Base-by-base conservation (phyloP, 1,140 invertebrate species). In the Drosophila lini region DNA sequence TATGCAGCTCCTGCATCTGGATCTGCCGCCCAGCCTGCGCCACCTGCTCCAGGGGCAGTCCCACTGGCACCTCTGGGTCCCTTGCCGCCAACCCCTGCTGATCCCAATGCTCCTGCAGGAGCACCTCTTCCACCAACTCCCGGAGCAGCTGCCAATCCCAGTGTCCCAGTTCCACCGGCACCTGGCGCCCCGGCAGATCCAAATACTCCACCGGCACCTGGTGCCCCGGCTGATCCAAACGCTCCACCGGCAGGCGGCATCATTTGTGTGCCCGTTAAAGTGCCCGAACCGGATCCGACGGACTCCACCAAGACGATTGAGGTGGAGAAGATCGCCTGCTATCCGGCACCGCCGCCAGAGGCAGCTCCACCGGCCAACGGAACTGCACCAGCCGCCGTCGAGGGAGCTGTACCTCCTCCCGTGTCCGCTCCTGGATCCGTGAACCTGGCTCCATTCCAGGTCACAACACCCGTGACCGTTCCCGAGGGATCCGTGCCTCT, bases 401-500 rank as follows among this genome's bases (percentile, higher is more conserved):
- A 48, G 5, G 60, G 28, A 19, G 15, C 57, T 13, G 48, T 53
- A 0, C 56, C 68, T 4, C 40, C 55, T 31, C 31, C 62, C 6
- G 50, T 62, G 16, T 19, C 52, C 15, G 48, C 60, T 11, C 22
- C 68, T 0, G 82, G 64, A 16, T 28, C 40, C 5, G 50, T 67
- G 59, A 92, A 92, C 57, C 90, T 93, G 16, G 82, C 79, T 1
- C 74, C 82, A 10, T 59, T 90, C 40, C 69, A 78, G 38, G 70
- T 69, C 8, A 76, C 82, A 36, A 89, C 84, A 2, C 75, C 82
- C 1, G 9, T 86, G 8, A 52, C 55, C 6, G 63, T 91, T 34
- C 90, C 91, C 38, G 93, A 93, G 62, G 93, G 94, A 47, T 94
- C 94, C 45, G 82, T 91, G 22, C 83, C 92, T 0, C 58, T 91